Conservation (phyloP, 2,888 invertebrate genomes). For the Ferrisia virgata region DNA sequence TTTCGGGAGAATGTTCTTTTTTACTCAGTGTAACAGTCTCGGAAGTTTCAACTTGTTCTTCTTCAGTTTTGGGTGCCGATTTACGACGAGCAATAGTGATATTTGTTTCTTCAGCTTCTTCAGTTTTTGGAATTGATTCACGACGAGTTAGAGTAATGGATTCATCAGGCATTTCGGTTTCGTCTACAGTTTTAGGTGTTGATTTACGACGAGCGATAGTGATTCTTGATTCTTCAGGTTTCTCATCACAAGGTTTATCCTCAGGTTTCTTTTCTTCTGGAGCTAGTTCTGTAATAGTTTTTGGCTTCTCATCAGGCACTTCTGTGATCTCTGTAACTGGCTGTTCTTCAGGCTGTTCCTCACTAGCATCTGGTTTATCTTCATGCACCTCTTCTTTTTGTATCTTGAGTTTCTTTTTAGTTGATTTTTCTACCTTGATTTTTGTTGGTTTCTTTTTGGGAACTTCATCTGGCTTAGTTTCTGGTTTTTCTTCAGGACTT, state of each 20-base stretch:
- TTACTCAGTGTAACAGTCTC: not conserved
- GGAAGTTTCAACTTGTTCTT: not conserved
- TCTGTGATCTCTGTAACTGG: slow-evolving; percentile 51
- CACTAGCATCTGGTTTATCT: slow-evolving; percentile 51
- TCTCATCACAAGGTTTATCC: too few species aligned
- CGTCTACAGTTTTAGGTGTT: too few species aligned
- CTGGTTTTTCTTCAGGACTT: slow-evolving; percentile 49
- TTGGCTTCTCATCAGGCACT: slow-evolving; percentile 60
- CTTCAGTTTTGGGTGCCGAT: not conserved
- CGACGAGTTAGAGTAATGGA: slow-evolving; percentile 4
- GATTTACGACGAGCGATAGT: too few species aligned
- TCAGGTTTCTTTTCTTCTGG: not conserved
- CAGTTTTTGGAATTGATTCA: not conserved
- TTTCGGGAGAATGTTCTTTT: not conserved
- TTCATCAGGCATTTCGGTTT: not conserved
- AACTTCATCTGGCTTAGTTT: slow-evolving; percentile 4
- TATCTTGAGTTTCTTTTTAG: slow-evolving; percentile 58
- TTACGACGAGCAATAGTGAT: slow-evolving; percentile 25
- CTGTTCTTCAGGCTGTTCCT: slow-evolving; percentile 50
- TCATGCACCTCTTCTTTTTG: slow-evolving; percentile 57
- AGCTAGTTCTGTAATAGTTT: not conserved
- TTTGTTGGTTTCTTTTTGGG: slow-evolving; percentile 49
- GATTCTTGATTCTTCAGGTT: too few species aligned
- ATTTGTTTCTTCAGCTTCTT: not conserved
- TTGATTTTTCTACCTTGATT: slow-evolving; percentile 53